Evolutionary conservation across 1,140 invertebrate species (phyloP), one percentile per base, ranked within the genome.

Genomic region (Charaxes varanes): DNA sequence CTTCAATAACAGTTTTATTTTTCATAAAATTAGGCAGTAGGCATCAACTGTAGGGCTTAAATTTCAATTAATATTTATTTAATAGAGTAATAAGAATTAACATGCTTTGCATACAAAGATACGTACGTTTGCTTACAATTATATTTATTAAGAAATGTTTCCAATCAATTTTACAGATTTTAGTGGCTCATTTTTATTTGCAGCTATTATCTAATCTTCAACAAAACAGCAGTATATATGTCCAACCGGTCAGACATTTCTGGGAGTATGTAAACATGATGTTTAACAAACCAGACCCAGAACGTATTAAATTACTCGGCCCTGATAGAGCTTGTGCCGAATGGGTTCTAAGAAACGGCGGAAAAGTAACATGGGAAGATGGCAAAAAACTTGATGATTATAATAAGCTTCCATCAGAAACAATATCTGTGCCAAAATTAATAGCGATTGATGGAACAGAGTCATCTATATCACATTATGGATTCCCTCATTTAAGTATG

Each of bases 291-390:
- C 87, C 91, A 36, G 92, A 94, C 69, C 51, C 81, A 14, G 80
- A 88, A 3, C 79, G 94, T 52, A 87, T 94, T 16, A 88, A 91
- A 70, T 72, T 87, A 55, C 86, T 95, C 41, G 95, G 95, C 1
- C 88, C 94, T 2, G 94, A 97, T 71, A 66, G 90, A 61, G 91
- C 92, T n/a, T 96, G 94, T 85, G 93, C 95, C 2, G 95, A 97
- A 84, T 97, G 95, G 96, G 84, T 97, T 6, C 69, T 95, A 24
- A 80, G 89, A 61, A 94, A 94, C 84, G 94, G 94, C 6, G 94
- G 92, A 10, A 79, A 85, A 41, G 86, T 96, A 1, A 89, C 87
- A 58, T 95, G 90, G 90, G 85, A 85, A 53, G 84, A 84, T 32
- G 62, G 67, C 6, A 53, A 78, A 18, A 88, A 74, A 64, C 49